These are phyloP conservation scores for Metridium senile DNA, from an alignment of 92 coral and sea anemone genomes.

Conservation along the genomic window DNA sequence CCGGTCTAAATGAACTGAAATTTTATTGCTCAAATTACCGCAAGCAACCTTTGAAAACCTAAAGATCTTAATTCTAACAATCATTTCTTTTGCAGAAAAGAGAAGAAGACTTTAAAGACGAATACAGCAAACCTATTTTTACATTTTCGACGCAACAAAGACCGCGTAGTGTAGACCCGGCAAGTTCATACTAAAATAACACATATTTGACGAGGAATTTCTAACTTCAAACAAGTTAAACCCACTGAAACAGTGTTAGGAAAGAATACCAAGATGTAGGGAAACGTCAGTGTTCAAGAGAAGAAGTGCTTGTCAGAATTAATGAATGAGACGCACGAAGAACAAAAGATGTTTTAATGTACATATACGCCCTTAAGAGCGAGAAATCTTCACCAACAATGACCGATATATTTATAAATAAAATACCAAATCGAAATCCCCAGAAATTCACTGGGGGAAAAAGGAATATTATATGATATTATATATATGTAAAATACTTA, in stretches of 20 bases:
- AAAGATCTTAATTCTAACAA: too few relatives aligned
- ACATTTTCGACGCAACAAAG: slow-evolving; percentile 65
- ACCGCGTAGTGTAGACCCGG: slow-evolving; percentile 36
- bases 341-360: background rate
- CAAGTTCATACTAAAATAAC: slow-evolving; percentile 22
- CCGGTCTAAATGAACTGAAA: slow-evolving; percentile 37
- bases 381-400: slow-evolving; percentile 10
- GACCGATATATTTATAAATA: slow-evolving; percentile 29
- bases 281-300: background rate
- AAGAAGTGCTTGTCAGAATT: background rate
- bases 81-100: slow-evolving; percentile 45
- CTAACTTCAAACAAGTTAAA: background rate
- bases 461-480: slow-evolving; percentile 9
- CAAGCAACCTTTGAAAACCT: slow-evolving; percentile 3
- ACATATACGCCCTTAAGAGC: slow-evolving; percentile 25
- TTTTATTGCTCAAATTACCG: slow-evolving; percentile 6
- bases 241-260: background rate
- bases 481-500: slow-evolving; percentile 8
- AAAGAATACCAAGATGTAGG: background rate
- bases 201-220: slow-evolving; percentile 8
- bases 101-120: slow-evolving; percentile 63
- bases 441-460: slow-evolving; percentile 8
- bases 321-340: slow-evolving; percentile 5
- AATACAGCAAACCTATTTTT: slow-evolving; percentile 64
- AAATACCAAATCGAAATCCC: slow-evolving; percentile 19